phyloP scores from a whole-genome alignment of 2,888 invertebrate species.

The Barypeithes pellucidus region DNA sequence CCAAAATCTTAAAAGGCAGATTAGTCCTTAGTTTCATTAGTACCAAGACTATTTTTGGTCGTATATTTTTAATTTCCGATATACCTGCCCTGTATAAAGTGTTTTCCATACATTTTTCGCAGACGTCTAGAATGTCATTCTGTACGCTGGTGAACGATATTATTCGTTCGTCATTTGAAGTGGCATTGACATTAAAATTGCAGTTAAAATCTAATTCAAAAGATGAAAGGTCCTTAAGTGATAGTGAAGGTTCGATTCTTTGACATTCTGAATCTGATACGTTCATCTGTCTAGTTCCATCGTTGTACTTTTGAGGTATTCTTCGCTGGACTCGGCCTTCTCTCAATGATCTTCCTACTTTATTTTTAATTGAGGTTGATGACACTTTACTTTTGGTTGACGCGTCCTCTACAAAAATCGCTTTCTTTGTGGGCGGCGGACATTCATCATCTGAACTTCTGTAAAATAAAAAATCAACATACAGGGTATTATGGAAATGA shows the following conservation, averaged over 20 bases:
- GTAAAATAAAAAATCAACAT: no score
- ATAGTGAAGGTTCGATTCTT: neutral
- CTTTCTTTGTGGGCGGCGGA: neutral
- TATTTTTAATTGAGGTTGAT: no score
- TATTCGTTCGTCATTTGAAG: neutral
- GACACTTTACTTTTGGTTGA: neutral
- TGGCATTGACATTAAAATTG: no score
- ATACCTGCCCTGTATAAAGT: neutral
- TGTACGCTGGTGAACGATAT: neutral
- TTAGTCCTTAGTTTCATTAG: slow-evolving; percentile 8
- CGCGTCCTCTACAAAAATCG: neutral
- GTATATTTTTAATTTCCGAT: neutral
- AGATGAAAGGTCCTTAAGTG: neutral
- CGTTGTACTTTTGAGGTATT: no score
- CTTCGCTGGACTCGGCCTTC: no score
- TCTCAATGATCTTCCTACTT: no score
- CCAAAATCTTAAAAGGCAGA: neutral
- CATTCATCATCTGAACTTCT: neutral
- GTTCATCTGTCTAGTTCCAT: neutral
- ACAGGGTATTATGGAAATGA: no score
- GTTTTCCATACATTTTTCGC: slow-evolving; percentile 15
- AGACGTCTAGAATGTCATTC: neutral
- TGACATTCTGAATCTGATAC: neutral
- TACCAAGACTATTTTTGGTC: neutral
- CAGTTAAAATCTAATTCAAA: neutral